Evolutionary conservation across 2,113 vertebrate genomes (phyloP).

Genomic region (Gymnobelideus leadbeateri): DNA sequence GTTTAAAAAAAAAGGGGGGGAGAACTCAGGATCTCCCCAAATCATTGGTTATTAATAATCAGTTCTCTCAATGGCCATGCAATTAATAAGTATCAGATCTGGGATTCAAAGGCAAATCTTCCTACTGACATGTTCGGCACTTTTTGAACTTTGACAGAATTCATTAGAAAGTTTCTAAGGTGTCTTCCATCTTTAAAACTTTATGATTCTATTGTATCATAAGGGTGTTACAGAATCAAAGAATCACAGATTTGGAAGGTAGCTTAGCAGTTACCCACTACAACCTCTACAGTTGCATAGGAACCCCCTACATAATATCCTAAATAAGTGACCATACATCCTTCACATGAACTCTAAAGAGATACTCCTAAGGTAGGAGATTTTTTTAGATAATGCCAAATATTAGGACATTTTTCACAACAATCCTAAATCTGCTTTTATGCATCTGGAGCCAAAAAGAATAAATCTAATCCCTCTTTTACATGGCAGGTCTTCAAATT

Average conservation of each 20-base stretch:
- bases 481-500: neutral
- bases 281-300: neutral
- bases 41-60: no score
- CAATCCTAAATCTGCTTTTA: neutral
- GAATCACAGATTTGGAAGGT: neutral
- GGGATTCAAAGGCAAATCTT: neutral
- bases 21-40: no score
- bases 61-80: neutral
- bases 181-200: no score
- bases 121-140: neutral
- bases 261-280: neutral
- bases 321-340: neutral
- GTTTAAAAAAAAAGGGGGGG: no score
- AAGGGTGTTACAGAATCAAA: neutral
- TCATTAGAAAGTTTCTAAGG: neutral
- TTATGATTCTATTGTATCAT: neutral
- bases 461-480: neutral
- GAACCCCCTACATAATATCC: neutral
- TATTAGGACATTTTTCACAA: neutral
- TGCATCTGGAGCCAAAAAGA: neutral
- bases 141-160: neutral
- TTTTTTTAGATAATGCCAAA: neutral
- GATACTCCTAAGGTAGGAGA: neutral
- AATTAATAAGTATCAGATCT: neutral
- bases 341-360: neutral